phyloP scores from a whole-genome alignment of 2,113 vertebrate species.

The Copsychus sechellarum region DNA sequence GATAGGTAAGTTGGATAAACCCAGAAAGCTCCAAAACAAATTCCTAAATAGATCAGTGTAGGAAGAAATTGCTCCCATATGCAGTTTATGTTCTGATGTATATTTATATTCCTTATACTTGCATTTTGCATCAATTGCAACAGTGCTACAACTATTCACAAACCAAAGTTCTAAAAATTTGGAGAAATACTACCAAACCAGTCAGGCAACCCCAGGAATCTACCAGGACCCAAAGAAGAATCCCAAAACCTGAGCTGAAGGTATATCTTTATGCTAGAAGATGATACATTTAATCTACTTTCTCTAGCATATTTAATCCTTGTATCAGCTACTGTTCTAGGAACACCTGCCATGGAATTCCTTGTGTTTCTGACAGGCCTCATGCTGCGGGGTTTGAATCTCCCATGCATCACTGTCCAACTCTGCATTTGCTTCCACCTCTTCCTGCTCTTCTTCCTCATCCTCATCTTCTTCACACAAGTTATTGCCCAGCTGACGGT shows the following conservation, averaged over 20 bases:
- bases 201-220: not conserved
- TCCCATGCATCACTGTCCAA: slow-evolving; percentile 73
- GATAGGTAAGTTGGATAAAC: not conserved
- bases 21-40: not conserved
- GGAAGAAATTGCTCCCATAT: not conserved
- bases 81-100: not conserved
- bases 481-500: slow-evolving; percentile 84
- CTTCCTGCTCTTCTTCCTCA: slow-evolving; percentile 72
- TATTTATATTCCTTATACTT: not conserved
- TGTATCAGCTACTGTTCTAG: not conserved
- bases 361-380: slow-evolving; percentile 73
- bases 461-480: slow-evolving; percentile 75
- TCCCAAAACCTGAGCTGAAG: not conserved
- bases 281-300: not conserved
- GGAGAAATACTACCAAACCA: not conserved
- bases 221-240: not conserved
- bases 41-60: not conserved
- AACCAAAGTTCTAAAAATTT: not conserved
- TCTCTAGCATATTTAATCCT: not conserved
- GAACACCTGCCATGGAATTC: slow-evolving; percentile 79
- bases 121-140: not conserved
- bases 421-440: not conserved
- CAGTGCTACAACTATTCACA: not conserved
- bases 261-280: not conserved
- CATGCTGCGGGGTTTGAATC: not conserved